Evolutionary conservation across 1,140 invertebrate genomes (phyloP), one percentile per base, ranked within the genome.

Genomic region (Drosophila quadrilineata): DNA sequence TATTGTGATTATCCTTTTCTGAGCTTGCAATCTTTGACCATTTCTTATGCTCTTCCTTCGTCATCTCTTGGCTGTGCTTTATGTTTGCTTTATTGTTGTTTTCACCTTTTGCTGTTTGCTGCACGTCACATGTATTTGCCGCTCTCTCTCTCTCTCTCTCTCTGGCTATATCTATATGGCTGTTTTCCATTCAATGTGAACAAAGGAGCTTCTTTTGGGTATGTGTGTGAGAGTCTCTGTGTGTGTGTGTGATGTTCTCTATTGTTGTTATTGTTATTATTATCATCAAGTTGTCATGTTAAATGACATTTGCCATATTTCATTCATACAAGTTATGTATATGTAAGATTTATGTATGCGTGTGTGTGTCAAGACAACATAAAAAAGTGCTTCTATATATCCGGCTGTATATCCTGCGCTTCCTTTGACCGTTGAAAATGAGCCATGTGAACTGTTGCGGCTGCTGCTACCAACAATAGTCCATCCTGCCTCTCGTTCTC

Each of bases 221-320:
- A 53, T 41, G 33, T 41, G 54, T n/a, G n/a, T n/a, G n/a, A n/a
- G n/a, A n/a, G n/a, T n/a, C n/a, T n/a, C 17, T 36, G 52, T 65
- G 71, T 50, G 17, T 54, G 52, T 48, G n/a, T n/a, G n/a, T 38
- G 38, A 59, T 48, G 40, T 38, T 16, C 33, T 50, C 60, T 59
- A 49, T 68, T 70, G 60, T 65, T 67, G 63, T 66, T 71, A 63
- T 85, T 77, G 74, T 79, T 72, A 59, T 68, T 58, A 82, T 87
- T 82, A 87, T 87, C 74, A 77, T 87, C 82, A 87, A 87, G 74
- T 85, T 87, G 84, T 87, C 82, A 87, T 87, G 76, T 82, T 87
- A 87, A 87, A 82, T 87, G 82, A 87, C 82, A 87, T 87, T 87
- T 87, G 84, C 84, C 82, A 87, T 87, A 87, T 87, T 85, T 85